Evolutionary conservation across 2,888 invertebrate species (phyloP).

Genomic region (Noctua janthina): DNA sequence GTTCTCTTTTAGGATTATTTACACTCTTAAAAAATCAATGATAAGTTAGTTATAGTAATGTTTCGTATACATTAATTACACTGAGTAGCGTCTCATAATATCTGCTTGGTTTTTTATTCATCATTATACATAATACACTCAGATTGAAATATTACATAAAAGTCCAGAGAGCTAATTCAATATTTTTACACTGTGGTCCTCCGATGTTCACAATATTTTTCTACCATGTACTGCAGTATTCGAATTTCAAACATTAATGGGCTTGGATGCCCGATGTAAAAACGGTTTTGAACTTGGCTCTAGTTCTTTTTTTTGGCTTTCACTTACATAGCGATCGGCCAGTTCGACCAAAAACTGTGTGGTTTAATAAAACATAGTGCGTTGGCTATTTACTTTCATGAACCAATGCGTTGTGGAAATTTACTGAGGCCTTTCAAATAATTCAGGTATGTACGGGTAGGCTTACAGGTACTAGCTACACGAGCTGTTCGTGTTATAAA

Average conservation of each 20-base stretch:
- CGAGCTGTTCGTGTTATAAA: not conserved
- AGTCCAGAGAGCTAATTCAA: not conserved
- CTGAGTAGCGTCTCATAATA: not conserved
- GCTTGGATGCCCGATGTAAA: constrained; percentile 1
- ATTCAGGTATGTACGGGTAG: not conserved
- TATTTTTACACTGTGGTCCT: not conserved
- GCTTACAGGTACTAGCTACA: not conserved
- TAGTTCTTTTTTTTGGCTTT: not conserved
- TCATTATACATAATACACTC: not conserved
- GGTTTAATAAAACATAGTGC: constrained; percentile 50
- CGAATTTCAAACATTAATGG: not conserved
- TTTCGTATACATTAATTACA: not conserved
- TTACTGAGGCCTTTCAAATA: constrained; percentile 24
- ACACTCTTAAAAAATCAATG: not conserved
- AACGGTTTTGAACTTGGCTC: constrained; percentile 11
- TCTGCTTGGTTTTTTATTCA: not conserved
- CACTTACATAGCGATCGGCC: constrained; percentile 15
- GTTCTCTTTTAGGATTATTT: no score
- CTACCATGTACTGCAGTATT: not conserved
- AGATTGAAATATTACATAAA: no score
- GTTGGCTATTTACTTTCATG: constrained; percentile 10
- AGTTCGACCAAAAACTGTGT: constrained; percentile 26
- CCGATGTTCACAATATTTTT: not conserved
- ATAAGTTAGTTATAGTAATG: not conserved
- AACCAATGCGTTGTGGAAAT: constrained; percentile 9